Evolutionary conservation across 2,888 invertebrate species (phyloP).

Genomic region (Loripinus fragilis): DNA sequence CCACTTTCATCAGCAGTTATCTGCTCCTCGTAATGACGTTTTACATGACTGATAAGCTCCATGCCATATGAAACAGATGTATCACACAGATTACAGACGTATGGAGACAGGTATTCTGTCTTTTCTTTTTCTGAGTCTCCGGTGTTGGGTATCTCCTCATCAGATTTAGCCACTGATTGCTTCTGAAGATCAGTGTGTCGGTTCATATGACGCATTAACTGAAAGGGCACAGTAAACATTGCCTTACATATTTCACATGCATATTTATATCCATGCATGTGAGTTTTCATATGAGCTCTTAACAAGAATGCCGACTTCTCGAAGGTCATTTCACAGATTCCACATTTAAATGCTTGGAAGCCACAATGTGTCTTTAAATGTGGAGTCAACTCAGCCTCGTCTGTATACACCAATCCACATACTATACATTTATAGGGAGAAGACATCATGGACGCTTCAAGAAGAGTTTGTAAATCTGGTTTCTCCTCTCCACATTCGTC

Average conservation of each 20-base stretch:
- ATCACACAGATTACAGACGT: constrained; percentile 11
- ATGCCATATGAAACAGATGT: not conserved
- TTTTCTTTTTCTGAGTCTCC: not conserved
- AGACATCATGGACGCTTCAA: constrained; percentile 15
- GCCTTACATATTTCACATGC: constrained; percentile 1
- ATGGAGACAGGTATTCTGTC: not conserved
- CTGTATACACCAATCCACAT: not conserved
- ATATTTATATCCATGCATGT: constrained; percentile 35
- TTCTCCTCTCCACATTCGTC: not conserved
- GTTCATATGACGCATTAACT: not conserved
- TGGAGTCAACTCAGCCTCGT: not conserved
- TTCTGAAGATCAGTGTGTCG: too few species aligned
- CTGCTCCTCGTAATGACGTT: not conserved
- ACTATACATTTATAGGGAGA: constrained; percentile 12
- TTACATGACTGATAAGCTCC: not conserved
- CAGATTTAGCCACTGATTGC: too few species aligned
- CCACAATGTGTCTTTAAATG: constrained; percentile 15
- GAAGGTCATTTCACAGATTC: constrained; percentile 61
- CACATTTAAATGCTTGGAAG: constrained; percentile 50
- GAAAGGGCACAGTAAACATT: not conserved
- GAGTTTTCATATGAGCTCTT: constrained; percentile 34
- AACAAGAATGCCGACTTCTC: constrained; percentile 26
- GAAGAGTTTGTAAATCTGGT: not conserved
- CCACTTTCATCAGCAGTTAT: not conserved
- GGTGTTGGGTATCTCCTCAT: not conserved